Percentiles rank a stretch among this genome's conserved stretches.
Conservation (phyloP, 2,888 invertebrate species). For the Drosophila meridionalis region DNA sequence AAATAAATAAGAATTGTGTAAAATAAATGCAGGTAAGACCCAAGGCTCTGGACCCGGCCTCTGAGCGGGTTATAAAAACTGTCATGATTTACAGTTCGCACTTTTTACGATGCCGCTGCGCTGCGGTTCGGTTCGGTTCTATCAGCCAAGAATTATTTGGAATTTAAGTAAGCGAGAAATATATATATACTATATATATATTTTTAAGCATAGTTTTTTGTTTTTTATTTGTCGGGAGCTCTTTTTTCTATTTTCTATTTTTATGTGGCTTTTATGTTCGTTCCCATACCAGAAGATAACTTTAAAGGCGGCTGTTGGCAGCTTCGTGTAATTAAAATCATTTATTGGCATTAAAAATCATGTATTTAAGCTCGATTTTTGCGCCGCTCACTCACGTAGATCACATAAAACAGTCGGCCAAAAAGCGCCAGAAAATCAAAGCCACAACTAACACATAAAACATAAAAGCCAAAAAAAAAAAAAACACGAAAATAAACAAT, state of each 20-base stretch:
- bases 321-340: constrained; percentile 67
- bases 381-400: constrained; percentile 61
- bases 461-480: constrained; percentile 15
- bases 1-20: constrained; percentile 22
- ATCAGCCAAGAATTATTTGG: constrained; percentile 69
- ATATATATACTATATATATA: constrained; percentile 28
- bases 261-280: constrained; percentile 43
- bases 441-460: constrained; percentile 25
- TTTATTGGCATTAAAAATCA: constrained; percentile 67
- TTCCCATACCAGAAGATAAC: constrained; percentile 43
- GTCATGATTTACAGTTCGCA: constrained; percentile 80
- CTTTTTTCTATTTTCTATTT: constrained; percentile 27
- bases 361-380: constrained; percentile 57
- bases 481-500: constrained; percentile 8
- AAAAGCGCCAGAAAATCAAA: constrained; percentile 5
- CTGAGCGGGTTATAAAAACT: constrained; percentile 70
- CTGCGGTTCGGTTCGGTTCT: constrained; percentile 51
- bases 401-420: constrained; percentile 53
- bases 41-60: constrained; percentile 8
- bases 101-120: constrained; percentile 72
- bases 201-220: constrained; percentile 61
- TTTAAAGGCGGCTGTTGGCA: constrained; percentile 23
- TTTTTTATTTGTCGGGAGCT: constrained; percentile 47
- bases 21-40: constrained; percentile 39
- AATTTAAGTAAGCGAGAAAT: constrained; percentile 75